Conservation (phyloP, 1,140 invertebrate species). For the Drosophila truncata region DNA sequence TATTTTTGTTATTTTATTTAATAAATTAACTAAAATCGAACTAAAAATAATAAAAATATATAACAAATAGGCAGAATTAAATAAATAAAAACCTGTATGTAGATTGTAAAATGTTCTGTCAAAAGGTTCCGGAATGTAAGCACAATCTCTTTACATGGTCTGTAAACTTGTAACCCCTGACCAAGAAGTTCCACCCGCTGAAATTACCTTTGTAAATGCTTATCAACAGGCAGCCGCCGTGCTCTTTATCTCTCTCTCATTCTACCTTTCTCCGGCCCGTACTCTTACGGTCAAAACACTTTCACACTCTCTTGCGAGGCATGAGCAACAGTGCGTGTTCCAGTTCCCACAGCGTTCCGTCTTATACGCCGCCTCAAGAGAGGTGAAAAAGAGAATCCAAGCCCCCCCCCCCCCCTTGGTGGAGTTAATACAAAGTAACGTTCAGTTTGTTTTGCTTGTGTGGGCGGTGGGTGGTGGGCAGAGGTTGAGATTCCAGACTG, state of each 20-base stretch:
- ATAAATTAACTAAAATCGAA: too few species aligned
- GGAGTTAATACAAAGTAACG: conserved; percentile 79
- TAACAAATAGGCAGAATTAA: too few species aligned
- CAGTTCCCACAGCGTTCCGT: conserved; percentile 38
- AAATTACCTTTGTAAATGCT: conserved; percentile 36
- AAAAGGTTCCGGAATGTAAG: neutral
- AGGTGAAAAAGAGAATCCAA: conserved; percentile 1
- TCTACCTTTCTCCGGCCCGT: too few species aligned
- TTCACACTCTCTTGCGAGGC: neutral
- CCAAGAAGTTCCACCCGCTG: conserved; percentile 14
- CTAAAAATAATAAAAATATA: too few species aligned
- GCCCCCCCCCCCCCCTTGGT: neutral
- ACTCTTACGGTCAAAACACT: neutral
- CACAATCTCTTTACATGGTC: neutral
- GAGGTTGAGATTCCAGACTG: conserved; percentile 42
- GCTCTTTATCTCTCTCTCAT: conserved; percentile 5
- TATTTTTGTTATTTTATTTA: too few species aligned
- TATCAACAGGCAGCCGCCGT: conserved; percentile 71
- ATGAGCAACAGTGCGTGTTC: neutral
- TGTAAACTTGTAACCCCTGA: conserved; percentile 4
- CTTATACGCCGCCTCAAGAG: conserved; percentile 56
- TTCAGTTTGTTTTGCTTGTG: conserved; percentile 63
- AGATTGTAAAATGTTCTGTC: conserved; percentile 1
- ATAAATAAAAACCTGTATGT: neutral
- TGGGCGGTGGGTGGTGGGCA: conserved; percentile 29